Conservation (phyloP, 2,113 vertebrate genomes). For the Elanus axillaris region DNA sequence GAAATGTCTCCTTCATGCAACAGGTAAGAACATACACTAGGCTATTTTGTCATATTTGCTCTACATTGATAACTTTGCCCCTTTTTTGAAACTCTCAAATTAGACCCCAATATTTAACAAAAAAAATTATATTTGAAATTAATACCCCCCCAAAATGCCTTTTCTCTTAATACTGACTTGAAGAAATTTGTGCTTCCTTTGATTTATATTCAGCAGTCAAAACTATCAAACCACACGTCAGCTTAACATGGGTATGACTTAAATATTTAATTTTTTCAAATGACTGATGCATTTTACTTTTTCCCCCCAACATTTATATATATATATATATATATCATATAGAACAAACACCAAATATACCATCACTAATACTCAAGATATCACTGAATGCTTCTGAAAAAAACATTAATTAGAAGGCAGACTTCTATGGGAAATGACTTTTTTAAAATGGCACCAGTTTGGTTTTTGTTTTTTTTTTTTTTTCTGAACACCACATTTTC, state of each 20-base stretch:
- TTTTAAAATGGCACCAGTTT: slow-evolving; percentile 72
- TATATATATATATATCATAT: slow-evolving; percentile 66
- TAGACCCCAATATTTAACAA: slow-evolving; percentile 67
- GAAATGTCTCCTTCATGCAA: slow-evolving; percentile 88
- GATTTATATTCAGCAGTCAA: slow-evolving; percentile 73
- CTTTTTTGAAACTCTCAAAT: slow-evolving; percentile 66
- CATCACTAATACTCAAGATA: slow-evolving; percentile 78
- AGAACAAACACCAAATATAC: slow-evolving; percentile 77
- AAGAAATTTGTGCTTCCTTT: slow-evolving; percentile 74
- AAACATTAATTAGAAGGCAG: slow-evolving; percentile 73
- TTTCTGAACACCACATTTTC: slow-evolving; percentile 65
- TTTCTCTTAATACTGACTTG: slow-evolving; percentile 65
- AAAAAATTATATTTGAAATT: slow-evolving; percentile 34
- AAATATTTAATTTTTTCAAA: slow-evolving; percentile 65
- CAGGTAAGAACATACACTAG: slow-evolving; percentile 84
- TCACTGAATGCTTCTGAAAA: slow-evolving; percentile 77
- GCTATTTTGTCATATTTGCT: slow-evolving; percentile 78
- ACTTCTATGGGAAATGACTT: slow-evolving; percentile 72
- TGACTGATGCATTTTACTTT: slow-evolving; percentile 61
- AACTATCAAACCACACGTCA: slow-evolving; percentile 72
- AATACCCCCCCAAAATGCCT: slow-evolving; percentile 34
- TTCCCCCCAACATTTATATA: slow-evolving; percentile 54
- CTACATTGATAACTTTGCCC: slow-evolving; percentile 72
- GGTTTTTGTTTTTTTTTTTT: not conserved
- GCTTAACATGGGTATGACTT: slow-evolving; percentile 72